phyloP scores from a whole-genome alignment of 2,113 vertebrate genomes.

The Anhinga anhinga region DNA sequence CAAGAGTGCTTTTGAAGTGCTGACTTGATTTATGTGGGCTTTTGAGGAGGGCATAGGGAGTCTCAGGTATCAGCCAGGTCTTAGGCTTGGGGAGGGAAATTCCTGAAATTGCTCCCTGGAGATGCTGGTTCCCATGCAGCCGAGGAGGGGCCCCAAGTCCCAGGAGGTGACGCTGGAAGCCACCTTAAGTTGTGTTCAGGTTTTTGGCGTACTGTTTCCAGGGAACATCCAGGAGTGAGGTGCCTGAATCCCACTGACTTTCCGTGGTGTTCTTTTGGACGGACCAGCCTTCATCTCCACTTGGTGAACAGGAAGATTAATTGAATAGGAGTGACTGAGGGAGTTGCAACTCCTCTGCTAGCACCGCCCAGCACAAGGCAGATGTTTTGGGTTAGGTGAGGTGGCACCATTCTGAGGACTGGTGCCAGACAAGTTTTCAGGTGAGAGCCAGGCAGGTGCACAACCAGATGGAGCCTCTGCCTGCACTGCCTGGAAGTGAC shows the following conservation, averaged over 20 bases:
- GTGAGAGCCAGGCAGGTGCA: not conserved
- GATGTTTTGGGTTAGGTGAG: not conserved
- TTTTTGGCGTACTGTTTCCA: not conserved
- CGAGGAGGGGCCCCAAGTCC: not conserved
- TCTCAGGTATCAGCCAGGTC: not conserved
- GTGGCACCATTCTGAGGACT: accelerated
- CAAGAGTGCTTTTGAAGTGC: not conserved
- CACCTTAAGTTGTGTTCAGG: not conserved
- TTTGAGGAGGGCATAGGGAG: not conserved
- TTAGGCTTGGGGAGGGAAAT: not conserved
- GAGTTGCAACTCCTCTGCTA: not conserved
- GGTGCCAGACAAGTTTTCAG: not conserved
- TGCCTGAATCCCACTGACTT: not conserved
- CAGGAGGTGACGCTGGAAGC: not conserved
- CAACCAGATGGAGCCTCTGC: accelerated
- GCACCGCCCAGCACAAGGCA: not conserved
- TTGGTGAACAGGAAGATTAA: not conserved
- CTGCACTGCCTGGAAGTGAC: not conserved
- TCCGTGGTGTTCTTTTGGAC: not conserved
- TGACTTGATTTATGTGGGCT: not conserved
- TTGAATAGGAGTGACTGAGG: not conserved
- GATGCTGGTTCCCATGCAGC: not conserved
- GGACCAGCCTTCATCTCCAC: not conserved
- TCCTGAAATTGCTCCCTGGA: not conserved
- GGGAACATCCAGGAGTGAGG: not conserved